Base-by-base conservation (phyloP, 2,113 vertebrate genomes). In the Cettia cetti region DNA sequence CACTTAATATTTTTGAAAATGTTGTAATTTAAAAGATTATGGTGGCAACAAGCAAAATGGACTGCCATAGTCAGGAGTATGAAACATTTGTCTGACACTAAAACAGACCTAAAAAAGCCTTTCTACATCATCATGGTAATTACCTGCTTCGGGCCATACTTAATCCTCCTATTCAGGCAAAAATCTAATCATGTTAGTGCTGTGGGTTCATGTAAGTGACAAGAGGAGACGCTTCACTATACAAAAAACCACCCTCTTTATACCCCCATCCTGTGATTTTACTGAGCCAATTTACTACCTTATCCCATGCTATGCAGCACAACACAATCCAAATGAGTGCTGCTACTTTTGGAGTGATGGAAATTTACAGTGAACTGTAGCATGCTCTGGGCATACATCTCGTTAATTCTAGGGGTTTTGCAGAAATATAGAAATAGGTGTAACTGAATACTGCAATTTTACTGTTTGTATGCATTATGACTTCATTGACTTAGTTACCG, bases 111-210 rank as follows among this genome's bases (percentile, higher is more conserved):
- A 11, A 23, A 50, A 80, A 50, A 79, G 40, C 79, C 47, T 70
- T 81, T 78, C 65, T 92, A 50, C 53, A 86, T 89, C 76, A 79
- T 72, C 49, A 45, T 16, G 56, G 72, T 82, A 95, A 94, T 97
- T 82, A 96, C 64, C 56, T 89, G 80, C 93, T 89, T 83, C 83
- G 57, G 83, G 87, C 79, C 59, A 88, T 47, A 74, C 57, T 91
- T 53, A 79, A 12, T 89, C 26, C 52, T 82, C 20, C 45, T 57
- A 78, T 68, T 89, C 60, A 76, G 23, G 47, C 31, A 85, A 84
- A 90, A 76, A 57, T 82, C 78, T 90, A 66, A 94, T 90, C 68
- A 53, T 12, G 20, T 83, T 90, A 86, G 40, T 0, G 0, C 35
- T 70, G 63, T 30, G 19, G 57, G 66, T 77, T 91, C 66, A 61